Percentiles rank a stretch among this genome's conserved stretches.
Conservation (phyloP, 2,797 vertebrate genomes). For the Eupleurogrammus muticus region DNA sequence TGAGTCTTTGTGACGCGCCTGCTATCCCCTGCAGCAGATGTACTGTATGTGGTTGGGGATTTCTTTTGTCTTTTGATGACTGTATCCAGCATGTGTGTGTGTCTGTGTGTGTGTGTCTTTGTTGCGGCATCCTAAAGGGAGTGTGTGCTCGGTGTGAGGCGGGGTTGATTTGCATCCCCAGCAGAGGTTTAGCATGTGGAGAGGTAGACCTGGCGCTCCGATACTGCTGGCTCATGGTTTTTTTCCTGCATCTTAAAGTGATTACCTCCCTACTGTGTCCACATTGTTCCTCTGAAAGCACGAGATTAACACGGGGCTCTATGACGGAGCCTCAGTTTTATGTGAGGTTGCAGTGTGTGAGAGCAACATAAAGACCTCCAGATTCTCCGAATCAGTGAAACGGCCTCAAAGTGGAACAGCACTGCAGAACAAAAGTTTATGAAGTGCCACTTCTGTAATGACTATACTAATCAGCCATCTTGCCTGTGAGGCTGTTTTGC, state of each 20-base stretch:
- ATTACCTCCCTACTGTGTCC: slow-evolving; percentile 63
- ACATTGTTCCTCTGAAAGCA: slow-evolving; percentile 47
- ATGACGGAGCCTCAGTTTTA: slow-evolving; percentile 45
- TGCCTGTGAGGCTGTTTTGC: slow-evolving; percentile 3
- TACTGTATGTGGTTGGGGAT: slow-evolving; percentile 38
- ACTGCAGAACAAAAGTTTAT: slow-evolving; percentile 11
- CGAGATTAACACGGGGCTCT: slow-evolving; percentile 37
- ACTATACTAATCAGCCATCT: slow-evolving; percentile 11
- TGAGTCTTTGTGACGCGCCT: slow-evolving; percentile 45
- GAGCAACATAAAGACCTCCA: slow-evolving; percentile 10
- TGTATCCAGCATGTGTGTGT: slow-evolving; percentile 34
- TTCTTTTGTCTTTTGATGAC: slow-evolving; percentile 24
- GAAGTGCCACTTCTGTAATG: slow-evolving; percentile 17
- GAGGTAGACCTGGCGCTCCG: slow-evolving; percentile 34
- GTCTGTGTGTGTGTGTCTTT: slow-evolving; percentile 59
- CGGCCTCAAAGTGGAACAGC: neutral
- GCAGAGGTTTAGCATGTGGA: slow-evolving; percentile 48
- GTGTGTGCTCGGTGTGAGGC: slow-evolving; percentile 43
- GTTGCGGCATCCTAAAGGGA: slow-evolving; percentile 52
- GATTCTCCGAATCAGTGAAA: neutral
- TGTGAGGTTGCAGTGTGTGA: slow-evolving; percentile 16
- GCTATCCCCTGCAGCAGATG: slow-evolving; percentile 34
- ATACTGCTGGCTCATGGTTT: slow-evolving; percentile 68
- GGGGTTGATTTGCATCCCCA: slow-evolving; percentile 63
- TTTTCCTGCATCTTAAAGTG: slow-evolving; percentile 69